A percentile compares a stretch with the other conserved stretches of the same genome.
phyloP scores from a whole-genome alignment of 2,888 invertebrate species.

The Amiota communis region DNA sequence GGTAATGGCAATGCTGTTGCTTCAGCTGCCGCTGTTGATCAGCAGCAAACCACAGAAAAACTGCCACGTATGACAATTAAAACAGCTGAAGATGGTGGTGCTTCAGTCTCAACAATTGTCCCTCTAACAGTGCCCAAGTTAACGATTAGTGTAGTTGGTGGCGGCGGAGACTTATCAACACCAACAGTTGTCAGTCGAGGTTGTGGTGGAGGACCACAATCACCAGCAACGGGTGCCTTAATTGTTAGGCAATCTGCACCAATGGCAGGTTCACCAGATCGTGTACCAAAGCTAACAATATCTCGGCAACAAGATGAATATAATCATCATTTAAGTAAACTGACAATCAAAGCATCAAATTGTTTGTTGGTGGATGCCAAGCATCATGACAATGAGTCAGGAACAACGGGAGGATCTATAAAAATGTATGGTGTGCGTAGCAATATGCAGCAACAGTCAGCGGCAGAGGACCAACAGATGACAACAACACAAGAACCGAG shows the following conservation, averaged over 20 bases:
- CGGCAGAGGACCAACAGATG: constrained; percentile 31
- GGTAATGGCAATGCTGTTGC: constrained; percentile 29
- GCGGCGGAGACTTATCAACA: constrained; percentile 30
- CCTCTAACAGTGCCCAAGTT: constrained; percentile 49
- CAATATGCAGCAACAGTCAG: not conserved
- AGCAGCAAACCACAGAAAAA: constrained; percentile 55
- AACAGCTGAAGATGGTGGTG: constrained; percentile 47
- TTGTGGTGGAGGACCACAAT: constrained; percentile 17
- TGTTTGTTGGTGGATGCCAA: constrained; percentile 32
- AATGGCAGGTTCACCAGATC: constrained; percentile 49
- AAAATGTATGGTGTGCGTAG: constrained; percentile 11
- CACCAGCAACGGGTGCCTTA: constrained; percentile 33
- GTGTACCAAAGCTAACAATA: constrained; percentile 67
- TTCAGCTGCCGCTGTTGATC: not conserved
- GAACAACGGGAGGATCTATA: too few relatives aligned
- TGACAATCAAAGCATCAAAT: constrained; percentile 61
- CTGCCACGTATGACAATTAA: constrained; percentile 74
- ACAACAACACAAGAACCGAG: not conserved
- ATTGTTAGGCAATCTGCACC: constrained; percentile 46
- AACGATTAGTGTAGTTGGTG: constrained; percentile 31
- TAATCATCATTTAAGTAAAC: constrained; percentile 55
- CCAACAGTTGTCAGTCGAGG: constrained; percentile 18
- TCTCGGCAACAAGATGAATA: constrained; percentile 61
- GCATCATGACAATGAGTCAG: too few relatives aligned
- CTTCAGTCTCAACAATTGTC: constrained; percentile 28